phyloP scores from a whole-genome alignment of 1,140 invertebrate genomes.

The Catajapyx aquilonaris region DNA sequence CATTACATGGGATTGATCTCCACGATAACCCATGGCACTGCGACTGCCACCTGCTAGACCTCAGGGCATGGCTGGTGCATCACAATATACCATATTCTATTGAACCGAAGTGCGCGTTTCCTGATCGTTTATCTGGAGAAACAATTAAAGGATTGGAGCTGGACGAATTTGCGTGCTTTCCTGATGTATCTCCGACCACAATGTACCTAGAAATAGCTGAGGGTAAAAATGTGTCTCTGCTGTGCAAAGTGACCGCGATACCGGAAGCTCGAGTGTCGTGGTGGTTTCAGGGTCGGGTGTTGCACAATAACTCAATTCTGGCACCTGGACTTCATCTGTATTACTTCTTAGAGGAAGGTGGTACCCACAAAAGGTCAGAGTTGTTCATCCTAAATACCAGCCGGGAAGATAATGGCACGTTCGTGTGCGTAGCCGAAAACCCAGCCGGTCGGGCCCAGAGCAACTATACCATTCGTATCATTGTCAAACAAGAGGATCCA shows the following conservation, averaged over 20 bases:
- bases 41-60: constrained; percentile 52
- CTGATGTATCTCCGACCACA: constrained; percentile 44
- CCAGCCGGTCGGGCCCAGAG: constrained; percentile 46
- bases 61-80: constrained; percentile 53
- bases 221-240: constrained; percentile 53
- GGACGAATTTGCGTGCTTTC: constrained; percentile 59
- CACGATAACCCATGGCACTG: constrained; percentile 77
- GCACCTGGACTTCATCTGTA: constrained; percentile 36
- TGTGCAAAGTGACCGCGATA: constrained; percentile 52
- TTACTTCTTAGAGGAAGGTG: constrained; percentile 42
- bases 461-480: constrained; percentile 52
- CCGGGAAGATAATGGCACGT: constrained; percentile 54
- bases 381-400: constrained; percentile 50
- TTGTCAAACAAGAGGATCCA: constrained; percentile 32
- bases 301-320: constrained; percentile 43
- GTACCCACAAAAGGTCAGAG: constrained; percentile 46
- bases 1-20: constrained; percentile 50
- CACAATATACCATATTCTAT: constrained; percentile 43
- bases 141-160: constrained; percentile 42
- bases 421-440: constrained; percentile 59
- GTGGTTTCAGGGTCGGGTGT: constrained; percentile 41
- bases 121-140: constrained; percentile 36
- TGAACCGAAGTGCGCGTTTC: constrained; percentile 51
- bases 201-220: constrained; percentile 51
- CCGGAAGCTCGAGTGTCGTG: constrained; percentile 56